phyloP scores from a whole-genome alignment of 2,888 invertebrate genomes.

The Drosophila demipolita region DNA sequence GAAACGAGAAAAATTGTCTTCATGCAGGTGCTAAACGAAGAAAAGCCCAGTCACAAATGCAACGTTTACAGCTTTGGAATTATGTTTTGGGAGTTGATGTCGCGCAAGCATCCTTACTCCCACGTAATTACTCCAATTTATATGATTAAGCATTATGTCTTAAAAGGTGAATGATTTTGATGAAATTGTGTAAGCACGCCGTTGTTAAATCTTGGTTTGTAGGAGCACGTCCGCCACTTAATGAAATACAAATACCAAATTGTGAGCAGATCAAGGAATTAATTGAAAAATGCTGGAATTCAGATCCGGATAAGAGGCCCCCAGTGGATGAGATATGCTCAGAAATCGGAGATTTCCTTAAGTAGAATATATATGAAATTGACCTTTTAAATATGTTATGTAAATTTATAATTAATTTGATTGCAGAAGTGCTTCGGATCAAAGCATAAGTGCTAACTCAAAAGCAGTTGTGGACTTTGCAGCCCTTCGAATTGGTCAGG shows the following conservation, averaged over 20 bases:
- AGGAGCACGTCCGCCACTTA: conserved; percentile 3
- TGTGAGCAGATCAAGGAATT: not conserved
- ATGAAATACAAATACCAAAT: not conserved
- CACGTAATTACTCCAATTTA: not conserved
- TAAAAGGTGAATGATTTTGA: not conserved
- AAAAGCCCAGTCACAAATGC: not conserved
- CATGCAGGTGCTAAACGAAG: not conserved
- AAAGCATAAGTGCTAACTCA: conserved; percentile 1
- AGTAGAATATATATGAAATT: not conserved
- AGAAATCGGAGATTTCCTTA: not conserved
- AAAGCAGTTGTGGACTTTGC: not conserved
- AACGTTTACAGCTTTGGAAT: conserved; percentile 10
- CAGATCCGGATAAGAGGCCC: not conserved
- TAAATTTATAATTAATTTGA: not conserved
- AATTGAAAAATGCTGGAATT: conserved; percentile 1
- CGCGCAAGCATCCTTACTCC: not conserved
- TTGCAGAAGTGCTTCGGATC: not conserved
- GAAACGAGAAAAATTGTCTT: not conserved
- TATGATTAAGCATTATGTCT: no score
- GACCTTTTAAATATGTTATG: no score
- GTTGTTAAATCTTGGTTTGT: no score
- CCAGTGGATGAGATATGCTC: not conserved
- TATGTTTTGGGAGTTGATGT: conserved; percentile 10
- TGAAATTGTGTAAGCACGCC: not conserved
- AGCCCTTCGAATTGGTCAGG: not conserved